Evolutionary conservation across 2,113 vertebrate genomes (phyloP).

Genomic region (Otolemur garnettii): DNA sequence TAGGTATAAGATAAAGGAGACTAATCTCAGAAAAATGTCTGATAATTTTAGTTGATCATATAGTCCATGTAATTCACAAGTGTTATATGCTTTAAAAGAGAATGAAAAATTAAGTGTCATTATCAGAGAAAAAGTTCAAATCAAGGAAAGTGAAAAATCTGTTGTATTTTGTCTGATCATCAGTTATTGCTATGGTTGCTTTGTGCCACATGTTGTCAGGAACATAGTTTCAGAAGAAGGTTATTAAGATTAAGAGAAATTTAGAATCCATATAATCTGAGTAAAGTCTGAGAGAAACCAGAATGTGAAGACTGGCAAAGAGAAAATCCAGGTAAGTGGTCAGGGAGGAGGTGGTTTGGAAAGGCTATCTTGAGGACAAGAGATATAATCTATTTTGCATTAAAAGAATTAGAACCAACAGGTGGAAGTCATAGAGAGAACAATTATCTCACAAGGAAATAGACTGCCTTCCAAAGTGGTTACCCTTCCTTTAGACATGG

Average conservation of each 20-base stretch:
- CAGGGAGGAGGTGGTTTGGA: neutral
- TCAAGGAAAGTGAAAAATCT: neutral
- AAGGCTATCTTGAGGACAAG: neutral
- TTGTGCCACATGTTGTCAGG: neutral
- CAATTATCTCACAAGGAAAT: neutral
- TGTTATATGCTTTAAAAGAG: neutral
- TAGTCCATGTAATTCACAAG: neutral
- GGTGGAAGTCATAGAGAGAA: neutral
- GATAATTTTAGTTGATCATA: neutral
- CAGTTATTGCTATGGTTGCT: neutral
- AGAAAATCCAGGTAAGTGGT: neutral
- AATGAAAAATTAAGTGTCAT: neutral
- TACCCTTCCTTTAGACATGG: neutral
- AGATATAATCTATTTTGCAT: neutral
- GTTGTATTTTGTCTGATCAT: neutral
- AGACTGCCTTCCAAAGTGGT: neutral
- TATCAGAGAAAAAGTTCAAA: neutral
- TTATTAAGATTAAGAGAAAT: neutral
- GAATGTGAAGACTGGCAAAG: neutral
- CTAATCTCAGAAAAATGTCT: neutral
- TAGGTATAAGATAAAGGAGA: neutral
- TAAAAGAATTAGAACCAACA: neutral
- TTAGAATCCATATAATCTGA: neutral
- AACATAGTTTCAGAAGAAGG: neutral
- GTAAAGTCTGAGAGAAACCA: neutral